Percentiles rank a stretch among this genome's conserved stretches.
phyloP scores from a whole-genome alignment of 2,797 vertebrate genomes.

The Ataeniobius toweri region DNA sequence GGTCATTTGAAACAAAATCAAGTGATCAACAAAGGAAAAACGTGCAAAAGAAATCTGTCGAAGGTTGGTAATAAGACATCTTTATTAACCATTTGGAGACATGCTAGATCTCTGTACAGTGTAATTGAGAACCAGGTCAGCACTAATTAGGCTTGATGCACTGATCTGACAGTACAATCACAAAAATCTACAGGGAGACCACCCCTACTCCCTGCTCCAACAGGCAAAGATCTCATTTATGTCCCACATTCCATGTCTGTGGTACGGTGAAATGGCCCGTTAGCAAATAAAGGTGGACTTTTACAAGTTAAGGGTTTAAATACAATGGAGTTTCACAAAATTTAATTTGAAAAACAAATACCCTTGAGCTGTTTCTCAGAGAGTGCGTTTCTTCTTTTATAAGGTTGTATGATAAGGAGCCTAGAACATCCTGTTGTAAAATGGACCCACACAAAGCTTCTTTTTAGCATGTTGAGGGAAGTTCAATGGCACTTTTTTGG shows the following conservation, averaged over 20 bases:
- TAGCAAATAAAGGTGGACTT: conserved; percentile 3
- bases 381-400: conserved; percentile 25
- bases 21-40: neutral
- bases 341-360: neutral
- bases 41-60: conserved; percentile 3
- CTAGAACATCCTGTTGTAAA: conserved; percentile 45
- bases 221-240: conserved; percentile 49
- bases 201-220: conserved; percentile 20
- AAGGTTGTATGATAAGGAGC: conserved; percentile 38
- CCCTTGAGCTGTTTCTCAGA: conserved; percentile 20
- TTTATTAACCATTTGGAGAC: conserved; percentile 84
- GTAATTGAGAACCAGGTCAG: conserved; percentile 73
- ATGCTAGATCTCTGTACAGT: conserved; percentile 84
- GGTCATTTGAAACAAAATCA: neutral
- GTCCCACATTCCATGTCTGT: conserved; percentile 50
- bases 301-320: conserved; percentile 23
- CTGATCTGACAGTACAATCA: conserved; percentile 62
- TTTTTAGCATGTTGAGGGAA: neutral
- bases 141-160: conserved; percentile 53
- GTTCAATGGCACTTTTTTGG: conserved; percentile 16
- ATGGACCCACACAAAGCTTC: conserved; percentile 5
- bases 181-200: conserved; percentile 31
- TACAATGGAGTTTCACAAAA: conserved; percentile 21
- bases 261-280: conserved; percentile 41
- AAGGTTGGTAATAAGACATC: conserved; percentile 81